Evolutionary conservation across 2,888 invertebrate genomes (phyloP).

Genomic region (Bibio marci): DNA sequence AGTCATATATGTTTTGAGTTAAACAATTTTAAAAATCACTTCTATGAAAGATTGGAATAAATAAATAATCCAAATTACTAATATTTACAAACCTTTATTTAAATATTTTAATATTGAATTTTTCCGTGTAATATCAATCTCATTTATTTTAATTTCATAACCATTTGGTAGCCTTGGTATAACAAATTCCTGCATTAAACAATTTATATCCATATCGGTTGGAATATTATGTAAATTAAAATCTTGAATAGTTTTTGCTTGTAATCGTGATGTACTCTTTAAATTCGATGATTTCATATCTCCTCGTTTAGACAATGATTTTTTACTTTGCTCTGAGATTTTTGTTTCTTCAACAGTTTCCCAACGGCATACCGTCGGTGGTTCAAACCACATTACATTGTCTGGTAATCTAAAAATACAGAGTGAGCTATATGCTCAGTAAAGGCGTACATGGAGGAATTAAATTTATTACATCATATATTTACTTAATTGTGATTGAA

Average conservation of each 20-base stretch:
- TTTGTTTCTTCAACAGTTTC: conserved; percentile 29
- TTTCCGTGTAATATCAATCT: conserved; percentile 12
- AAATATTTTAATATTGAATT: conserved; percentile 3
- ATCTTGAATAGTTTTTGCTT: conserved; percentile 20
- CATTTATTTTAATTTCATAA: conserved; percentile 17
- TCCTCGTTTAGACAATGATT: not conserved
- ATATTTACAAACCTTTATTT: not conserved
- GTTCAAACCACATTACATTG: conserved; percentile 60
- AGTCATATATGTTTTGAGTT: too few species aligned
- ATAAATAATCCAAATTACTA: not conserved
- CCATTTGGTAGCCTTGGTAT: conserved; percentile 26
- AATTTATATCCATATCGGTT: conserved; percentile 21
- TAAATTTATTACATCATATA: too few species aligned
- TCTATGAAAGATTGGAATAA: too few species aligned
- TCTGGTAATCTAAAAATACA: conserved; percentile 39
- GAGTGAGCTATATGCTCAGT: too few species aligned
- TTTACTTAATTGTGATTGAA: conserved; percentile 51
- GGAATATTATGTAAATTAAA: conserved; percentile 26
- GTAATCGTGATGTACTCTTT: conserved; percentile 4
- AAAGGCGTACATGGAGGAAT: too few species aligned
- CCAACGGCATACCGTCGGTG: conserved; percentile 61
- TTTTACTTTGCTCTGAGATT: conserved; percentile 21
- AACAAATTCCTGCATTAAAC: conserved; percentile 23
- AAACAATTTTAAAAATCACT: too few species aligned
- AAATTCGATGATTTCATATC: not conserved